Evolutionary conservation across 2,888 invertebrate species (phyloP), one percentile per base, ranked within the genome.

Genomic region (Pyrgus malvae): DNA sequence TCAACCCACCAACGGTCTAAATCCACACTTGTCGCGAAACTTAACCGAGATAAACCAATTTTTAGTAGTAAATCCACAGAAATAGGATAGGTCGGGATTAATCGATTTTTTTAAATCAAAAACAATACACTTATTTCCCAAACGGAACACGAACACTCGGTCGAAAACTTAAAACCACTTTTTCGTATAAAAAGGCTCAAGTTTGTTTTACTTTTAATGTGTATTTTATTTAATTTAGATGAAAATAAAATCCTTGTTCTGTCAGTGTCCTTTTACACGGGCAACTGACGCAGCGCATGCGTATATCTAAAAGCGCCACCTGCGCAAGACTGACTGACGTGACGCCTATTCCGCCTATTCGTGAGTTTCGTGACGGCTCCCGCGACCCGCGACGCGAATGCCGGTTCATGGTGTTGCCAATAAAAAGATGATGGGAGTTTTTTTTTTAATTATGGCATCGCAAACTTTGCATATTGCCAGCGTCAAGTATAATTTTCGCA

Each of bases 21-120:
- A 65, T 63, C 64, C 67, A 74, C 80, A 83, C 80, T 83, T 83
- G 79, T 85, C 81, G 86, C 80, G 56, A 83, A 83, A 85, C 82
- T 78, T 74, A 74, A 72, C 67, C 69, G 75, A 56, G 57, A 61
- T 71, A 71, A 72, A 67, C 68, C 69, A 71, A 74, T 71, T 74
- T 70, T 68, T 69, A 66, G 68, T 72, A 74, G 73, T 76, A 79
- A 69, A 76, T 77, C 76, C 74, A 76, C 69, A 66, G 71, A 78
- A 80, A 78, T 71, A 74, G 66, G 67, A 68, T 70, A 70, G 69
- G 73, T 72, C 73, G 72, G 72, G 69, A 35, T 63, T 59, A 76
- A 87, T 87, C 83, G 84, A 86, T 88, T 78, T 80, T 78, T 29
- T 78, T 74, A 71, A 65, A 57, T 62, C 54, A 33, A 69, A 67